Percentiles rank a stretch among this genome's conserved stretches.
Evolutionary conservation across 2,797 vertebrate genomes (phyloP).

Genomic region (Rhyacichthys aspro): DNA sequence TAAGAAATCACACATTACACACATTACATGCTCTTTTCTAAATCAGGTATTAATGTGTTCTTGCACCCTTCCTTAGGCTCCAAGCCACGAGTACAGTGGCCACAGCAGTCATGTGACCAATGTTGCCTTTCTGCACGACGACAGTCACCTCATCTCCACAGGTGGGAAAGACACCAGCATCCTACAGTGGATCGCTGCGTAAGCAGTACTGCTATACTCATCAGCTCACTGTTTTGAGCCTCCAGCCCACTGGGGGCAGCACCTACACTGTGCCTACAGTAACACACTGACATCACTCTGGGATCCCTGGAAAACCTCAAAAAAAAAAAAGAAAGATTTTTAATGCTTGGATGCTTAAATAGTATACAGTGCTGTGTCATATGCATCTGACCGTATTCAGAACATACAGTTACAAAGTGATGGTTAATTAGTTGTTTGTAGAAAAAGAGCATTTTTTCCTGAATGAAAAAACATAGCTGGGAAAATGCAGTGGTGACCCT

Average conservation of each 20-base stretch:
- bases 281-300: conserved; percentile 7
- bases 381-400: background rate
- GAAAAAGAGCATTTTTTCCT: too few species aligned
- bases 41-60: conserved; percentile 1
- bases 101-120: conserved; percentile 97
- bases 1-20: too few species aligned
- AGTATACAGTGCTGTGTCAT: conserved; percentile 1
- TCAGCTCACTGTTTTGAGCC: conserved; percentile 54
- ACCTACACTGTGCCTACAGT: conserved; percentile 77
- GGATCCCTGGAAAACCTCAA: conserved; percentile 5
- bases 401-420: conserved; percentile 3
- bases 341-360: conserved; percentile 7
- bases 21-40: background rate
- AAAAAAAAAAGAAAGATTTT: conserved; percentile 3
- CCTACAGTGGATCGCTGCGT: conserved; percentile 88
- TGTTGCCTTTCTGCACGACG: conserved; percentile 88
- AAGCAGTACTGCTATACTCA: conserved; percentile 32
- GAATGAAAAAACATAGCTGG: too few species aligned
- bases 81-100: conserved; percentile 85
- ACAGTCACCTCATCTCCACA: conserved; percentile 85
- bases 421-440: background rate
- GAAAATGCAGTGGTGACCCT: background rate
- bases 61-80: conserved; percentile 75
- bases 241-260: conserved; percentile 73
- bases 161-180: conserved; percentile 92